These are phyloP conservation scores for Falco peregrinus DNA, from an alignment of 2,797 vertebrate species.

Conservation along the genomic window DNA sequence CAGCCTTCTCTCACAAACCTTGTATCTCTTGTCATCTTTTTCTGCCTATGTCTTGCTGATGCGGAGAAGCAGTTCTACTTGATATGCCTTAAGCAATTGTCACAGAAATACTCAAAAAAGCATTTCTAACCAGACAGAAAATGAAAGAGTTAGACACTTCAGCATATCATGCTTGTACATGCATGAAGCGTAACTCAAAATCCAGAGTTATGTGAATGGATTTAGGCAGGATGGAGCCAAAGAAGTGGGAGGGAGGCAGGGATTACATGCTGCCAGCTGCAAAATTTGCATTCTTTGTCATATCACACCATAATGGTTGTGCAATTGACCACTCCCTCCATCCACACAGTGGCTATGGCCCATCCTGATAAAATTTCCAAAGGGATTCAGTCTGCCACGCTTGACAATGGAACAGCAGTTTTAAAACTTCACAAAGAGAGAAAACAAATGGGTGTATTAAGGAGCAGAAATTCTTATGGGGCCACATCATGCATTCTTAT, in stretches of 20 bases:
- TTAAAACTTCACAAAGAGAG: conserved; percentile 23
- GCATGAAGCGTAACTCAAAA: conserved; percentile 18
- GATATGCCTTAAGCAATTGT: background rate
- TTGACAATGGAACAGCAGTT: conserved; percentile 28
- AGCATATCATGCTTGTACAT: conserved; percentile 29
- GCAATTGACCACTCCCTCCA: background rate
- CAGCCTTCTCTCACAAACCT: background rate
- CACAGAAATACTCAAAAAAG: background rate
- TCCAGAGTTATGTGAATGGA: conserved; percentile 28
- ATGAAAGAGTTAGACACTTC: background rate
- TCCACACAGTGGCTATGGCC: background rate
- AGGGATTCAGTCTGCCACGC: background rate
- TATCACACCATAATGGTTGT: background rate
- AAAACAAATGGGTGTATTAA: conserved; percentile 39
- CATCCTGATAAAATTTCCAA: conserved; percentile 23
- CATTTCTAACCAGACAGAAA: background rate
- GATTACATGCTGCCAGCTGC: conserved; percentile 47
- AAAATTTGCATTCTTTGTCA: conserved; percentile 30
- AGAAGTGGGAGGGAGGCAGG: conserved; percentile 12
- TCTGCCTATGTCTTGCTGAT: background rate
- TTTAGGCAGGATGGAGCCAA: conserved; percentile 10
- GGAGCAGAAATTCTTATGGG: conserved; percentile 39
- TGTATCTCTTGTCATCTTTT: background rate
- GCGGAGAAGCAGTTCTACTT: background rate
- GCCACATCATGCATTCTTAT: conserved; percentile 43